These are phyloP conservation scores for Zygothrica quintamaculata DNA, from an alignment of 2,888 invertebrate species.

Conservation along the genomic window DNA sequence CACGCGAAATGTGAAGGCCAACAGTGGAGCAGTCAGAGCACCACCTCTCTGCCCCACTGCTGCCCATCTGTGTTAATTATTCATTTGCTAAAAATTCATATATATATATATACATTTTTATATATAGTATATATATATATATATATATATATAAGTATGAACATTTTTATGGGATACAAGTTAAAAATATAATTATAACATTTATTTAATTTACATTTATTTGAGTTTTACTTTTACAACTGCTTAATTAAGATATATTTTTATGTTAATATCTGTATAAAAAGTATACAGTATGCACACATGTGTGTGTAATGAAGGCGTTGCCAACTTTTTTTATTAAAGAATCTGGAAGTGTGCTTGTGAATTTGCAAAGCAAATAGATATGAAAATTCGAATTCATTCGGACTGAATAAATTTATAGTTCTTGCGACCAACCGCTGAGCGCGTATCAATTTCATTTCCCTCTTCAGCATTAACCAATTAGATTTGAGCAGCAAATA, in stretches of 20 bases:
- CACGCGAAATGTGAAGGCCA: constrained; percentile 63
- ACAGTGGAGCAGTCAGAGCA: constrained; percentile 1
- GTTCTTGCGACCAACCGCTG: constrained; percentile 10
- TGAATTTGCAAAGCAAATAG: constrained; percentile 21
- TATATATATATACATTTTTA: constrained; percentile 9
- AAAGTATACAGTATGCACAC: not conserved
- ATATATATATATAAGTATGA: constrained; percentile 16
- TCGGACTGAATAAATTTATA: constrained; percentile 4
- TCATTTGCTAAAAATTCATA: constrained; percentile 24
- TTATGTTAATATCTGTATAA: not conserved
- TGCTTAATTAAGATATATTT: too few relatives aligned
- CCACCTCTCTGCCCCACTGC: constrained; percentile 7
- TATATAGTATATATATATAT: constrained; percentile 19
- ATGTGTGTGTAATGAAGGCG: too few relatives aligned
- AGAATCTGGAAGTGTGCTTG: not conserved
- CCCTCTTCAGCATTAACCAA: constrained; percentile 14
- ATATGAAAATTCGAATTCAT: constrained; percentile 9
- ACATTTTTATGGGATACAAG: constrained; percentile 2
- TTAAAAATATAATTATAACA: constrained; percentile 2
- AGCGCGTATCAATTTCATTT: constrained; percentile 10
- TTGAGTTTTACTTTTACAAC: too few relatives aligned
- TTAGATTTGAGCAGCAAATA: constrained; percentile 8
- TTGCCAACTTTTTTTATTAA: too few relatives aligned
- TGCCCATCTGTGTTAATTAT: constrained; percentile 22
- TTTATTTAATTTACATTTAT: constrained; percentile 3